Conservation (phyloP, 2,797 vertebrate species). For the Danio aesculapii region DNA sequence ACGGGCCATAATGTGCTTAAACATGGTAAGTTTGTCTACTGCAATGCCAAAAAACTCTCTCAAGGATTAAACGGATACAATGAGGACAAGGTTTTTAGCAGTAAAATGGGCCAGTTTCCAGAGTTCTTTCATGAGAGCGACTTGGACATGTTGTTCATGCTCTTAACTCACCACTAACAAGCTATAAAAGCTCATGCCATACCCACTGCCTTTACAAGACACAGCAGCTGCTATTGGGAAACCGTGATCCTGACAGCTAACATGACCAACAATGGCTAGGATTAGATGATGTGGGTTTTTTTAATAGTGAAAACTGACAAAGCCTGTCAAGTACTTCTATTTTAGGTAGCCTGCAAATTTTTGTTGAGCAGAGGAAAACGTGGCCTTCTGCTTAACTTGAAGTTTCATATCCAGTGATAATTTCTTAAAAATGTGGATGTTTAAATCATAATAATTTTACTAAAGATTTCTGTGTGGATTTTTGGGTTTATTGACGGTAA, state of each 20-base stretch:
- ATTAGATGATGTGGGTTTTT: neutral
- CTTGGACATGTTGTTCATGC: neutral
- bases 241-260: neutral
- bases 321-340: neutral
- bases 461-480: neutral
- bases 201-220: conserved; percentile 1
- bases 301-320: neutral
- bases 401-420: neutral
- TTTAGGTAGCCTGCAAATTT: neutral
- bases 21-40: neutral
- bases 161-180: conserved; percentile 17
- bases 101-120: conserved; percentile 5
- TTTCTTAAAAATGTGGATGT: neutral
- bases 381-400: neutral
- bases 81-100: neutral
- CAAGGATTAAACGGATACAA: neutral
- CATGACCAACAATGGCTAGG: neutral
- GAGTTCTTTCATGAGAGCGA: neutral
- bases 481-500: neutral
- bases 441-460: neutral
- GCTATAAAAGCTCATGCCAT: conserved; percentile 18
- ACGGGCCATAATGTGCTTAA: conserved; percentile 15
- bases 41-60: neutral
- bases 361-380: neutral
- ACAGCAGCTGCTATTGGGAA: conserved; percentile 6